phyloP scores from a whole-genome alignment of 2,797 vertebrate species.

The Lerista edwardsae region DNA sequence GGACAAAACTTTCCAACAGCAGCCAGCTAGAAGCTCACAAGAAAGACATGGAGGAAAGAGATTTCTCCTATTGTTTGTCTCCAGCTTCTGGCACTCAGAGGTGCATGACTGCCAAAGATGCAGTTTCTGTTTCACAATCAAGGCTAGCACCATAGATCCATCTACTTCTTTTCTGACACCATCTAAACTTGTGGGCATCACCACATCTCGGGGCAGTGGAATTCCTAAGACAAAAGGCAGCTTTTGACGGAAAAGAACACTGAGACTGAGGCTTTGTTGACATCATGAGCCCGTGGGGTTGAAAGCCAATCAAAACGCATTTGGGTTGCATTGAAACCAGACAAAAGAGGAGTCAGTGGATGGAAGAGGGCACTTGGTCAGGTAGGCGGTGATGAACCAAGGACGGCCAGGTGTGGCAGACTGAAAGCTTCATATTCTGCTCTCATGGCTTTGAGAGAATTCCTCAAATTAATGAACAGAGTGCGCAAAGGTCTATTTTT shows the following conservation, averaged over 20 bases:
- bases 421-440: neutral
- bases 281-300: neutral
- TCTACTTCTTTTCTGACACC: neutral
- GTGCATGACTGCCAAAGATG: neutral
- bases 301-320: neutral
- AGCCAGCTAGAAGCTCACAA: neutral
- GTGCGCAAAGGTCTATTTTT: neutral
- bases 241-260: neutral
- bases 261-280: neutral
- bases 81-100: neutral
- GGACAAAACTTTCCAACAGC: neutral
- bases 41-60: neutral
- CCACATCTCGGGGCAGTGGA: neutral
- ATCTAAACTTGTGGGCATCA: neutral
- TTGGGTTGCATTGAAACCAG: neutral
- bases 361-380: neutral
- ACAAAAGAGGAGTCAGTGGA: neutral
- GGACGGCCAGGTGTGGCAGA: neutral
- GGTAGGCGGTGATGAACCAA: neutral
- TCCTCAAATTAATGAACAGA: neutral
- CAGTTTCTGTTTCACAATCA: neutral
- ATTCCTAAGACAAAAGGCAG: neutral
- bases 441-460: neutral
- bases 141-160: too few relatives aligned
- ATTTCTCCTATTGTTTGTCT: neutral